Conservation (phyloP, 2,113 vertebrate genomes). For the Oryzias curvinotus region DNA sequence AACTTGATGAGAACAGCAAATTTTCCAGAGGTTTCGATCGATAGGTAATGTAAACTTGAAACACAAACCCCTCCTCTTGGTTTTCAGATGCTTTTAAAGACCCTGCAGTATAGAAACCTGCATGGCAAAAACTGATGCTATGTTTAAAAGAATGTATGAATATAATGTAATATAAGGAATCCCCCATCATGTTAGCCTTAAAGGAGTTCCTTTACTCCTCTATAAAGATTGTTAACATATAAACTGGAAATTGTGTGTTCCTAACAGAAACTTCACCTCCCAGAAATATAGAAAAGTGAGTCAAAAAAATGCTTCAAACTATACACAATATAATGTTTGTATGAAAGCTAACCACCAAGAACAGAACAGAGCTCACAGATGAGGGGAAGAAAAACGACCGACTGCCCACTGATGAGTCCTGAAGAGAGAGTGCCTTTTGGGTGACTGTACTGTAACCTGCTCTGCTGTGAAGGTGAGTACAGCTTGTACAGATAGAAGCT, state of each 20-base stretch:
- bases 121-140: neutral
- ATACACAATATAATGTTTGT: neutral
- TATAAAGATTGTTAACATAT: constrained; percentile 16
- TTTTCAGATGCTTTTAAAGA: constrained; percentile 15
- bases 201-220: constrained; percentile 9
- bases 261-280: no score
- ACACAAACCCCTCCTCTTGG: neutral
- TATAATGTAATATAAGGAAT: constrained; percentile 5
- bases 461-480: constrained; percentile 21
- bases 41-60: neutral
- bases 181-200: constrained; percentile 1
- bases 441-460: constrained; percentile 7
- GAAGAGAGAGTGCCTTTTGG: constrained; percentile 11
- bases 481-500: constrained; percentile 30
- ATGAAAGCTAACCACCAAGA: neutral
- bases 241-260: no score
- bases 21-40: neutral
- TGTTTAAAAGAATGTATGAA: neutral
- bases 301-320: neutral
- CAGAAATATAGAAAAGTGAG: neutral
- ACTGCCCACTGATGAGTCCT: constrained; percentile 4
- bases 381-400: constrained; percentile 5
- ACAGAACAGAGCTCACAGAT: neutral
- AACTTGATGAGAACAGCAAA: no score
- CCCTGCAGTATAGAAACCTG: constrained; percentile 31